Conservation (phyloP, 2,113 vertebrate genomes). For the Gavialis gangeticus region DNA sequence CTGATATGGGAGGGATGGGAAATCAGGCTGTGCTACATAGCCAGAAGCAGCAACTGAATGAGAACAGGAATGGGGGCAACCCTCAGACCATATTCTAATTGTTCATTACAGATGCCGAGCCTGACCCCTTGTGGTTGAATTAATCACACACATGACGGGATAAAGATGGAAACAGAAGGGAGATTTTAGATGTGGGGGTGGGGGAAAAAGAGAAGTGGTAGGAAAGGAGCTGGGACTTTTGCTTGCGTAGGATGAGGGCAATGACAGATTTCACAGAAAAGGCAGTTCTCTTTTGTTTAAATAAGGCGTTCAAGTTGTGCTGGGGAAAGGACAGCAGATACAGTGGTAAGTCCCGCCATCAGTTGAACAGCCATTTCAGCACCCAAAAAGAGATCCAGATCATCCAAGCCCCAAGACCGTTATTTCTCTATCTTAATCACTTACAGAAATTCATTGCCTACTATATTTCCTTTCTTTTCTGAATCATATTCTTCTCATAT, state of each 20-base stretch:
- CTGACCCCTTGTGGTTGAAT: conserved; percentile 18
- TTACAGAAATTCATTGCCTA: too few species aligned
- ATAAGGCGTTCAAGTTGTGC: not conserved
- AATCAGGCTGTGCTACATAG: not conserved
- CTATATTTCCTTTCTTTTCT: too few species aligned
- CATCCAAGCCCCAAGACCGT: too few species aligned
- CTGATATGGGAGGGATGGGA: too few species aligned
- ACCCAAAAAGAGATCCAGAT: too few species aligned
- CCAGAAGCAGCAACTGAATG: not conserved
- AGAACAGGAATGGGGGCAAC: not conserved
- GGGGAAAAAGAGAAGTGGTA: not conserved
- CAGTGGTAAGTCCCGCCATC: not conserved
- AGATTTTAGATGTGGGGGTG: not conserved
- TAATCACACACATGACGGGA: not conserved
- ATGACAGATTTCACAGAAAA: accelerated
- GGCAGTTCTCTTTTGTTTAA: not conserved
- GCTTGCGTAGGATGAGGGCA: not conserved
- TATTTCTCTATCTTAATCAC: too few species aligned
- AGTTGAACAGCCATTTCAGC: too few species aligned
- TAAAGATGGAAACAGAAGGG: not conserved
- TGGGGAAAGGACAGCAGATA: not conserved
- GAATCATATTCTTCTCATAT: too few species aligned
- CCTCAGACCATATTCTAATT: not conserved
- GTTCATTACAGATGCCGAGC: not conserved
- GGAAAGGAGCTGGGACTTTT: not conserved